Base-by-base conservation (phyloP, 2,797 vertebrate genomes). In the Apodemus agrarius region DNA sequence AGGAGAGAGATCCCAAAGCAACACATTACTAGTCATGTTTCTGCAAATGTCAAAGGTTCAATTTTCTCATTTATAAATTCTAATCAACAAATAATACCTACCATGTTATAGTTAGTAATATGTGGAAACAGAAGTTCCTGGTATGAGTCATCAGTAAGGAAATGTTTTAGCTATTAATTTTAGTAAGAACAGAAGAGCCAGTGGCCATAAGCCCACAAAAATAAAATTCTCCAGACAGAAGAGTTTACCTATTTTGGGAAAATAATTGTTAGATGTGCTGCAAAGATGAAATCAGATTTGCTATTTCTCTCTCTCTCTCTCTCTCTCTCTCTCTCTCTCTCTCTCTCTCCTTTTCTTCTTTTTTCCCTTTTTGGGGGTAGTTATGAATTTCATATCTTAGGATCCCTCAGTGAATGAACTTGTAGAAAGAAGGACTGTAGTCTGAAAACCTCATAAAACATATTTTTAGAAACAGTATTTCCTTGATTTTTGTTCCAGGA, bases 401-500 rank as follows among this genome's bases (percentile, higher is more conserved):
- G 89, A 80, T 63, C 57, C 17, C 76, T 80, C 86, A 93, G 80
- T 92, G 91, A 97, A 96, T 76, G 49, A 93, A 29, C 74, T 81
- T 52, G 91, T 85, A 88, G 72, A 95, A 96, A 84, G 59, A 75
- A 95, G 87, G 65, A 78, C 1, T 90, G 43, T 59, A 95, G 88
- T 93, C 91, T 37, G 31, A n/a, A 96, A 96, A 96, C 54, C 81
- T 87, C 93, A 96, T 65, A 96, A 96, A 90, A 14, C 52, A 11
- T 97, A 97, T 96, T 97, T 97, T 98, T 97, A 96, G 96, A 94
- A 90, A 90, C 37, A 78, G 87, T 95, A 97, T 96, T 98, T 97
- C 97, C 95, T 96, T 97, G 87, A 94, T 69, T 97, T 96, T 96
- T 63, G 65, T 95, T 96, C 96, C 95, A 97, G 97, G 94, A 95